Evolutionary conservation across 92 coral and sea anemone genomes (phyloP).

Genomic region (Palythoa grandiflora): DNA sequence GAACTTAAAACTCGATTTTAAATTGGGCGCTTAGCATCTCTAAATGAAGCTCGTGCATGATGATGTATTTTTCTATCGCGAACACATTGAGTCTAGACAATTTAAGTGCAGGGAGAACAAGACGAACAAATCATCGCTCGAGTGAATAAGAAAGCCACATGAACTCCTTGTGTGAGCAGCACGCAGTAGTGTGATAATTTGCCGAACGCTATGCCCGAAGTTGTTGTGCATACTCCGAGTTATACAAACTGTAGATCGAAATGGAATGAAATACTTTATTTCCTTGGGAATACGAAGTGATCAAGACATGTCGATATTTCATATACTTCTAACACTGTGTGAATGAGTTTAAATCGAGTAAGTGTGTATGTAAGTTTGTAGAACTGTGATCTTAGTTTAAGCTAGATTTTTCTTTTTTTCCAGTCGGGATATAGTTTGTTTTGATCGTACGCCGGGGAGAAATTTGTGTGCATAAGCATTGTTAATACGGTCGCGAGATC

Average conservation of each 20-base stretch:
- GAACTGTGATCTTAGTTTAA: not conserved
- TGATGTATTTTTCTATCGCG: slow-evolving; percentile 74
- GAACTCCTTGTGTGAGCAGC: slow-evolving; percentile 42
- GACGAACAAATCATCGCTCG: slow-evolving; percentile 45
- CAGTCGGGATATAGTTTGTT: slow-evolving; percentile 27
- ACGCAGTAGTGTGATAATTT: slow-evolving; percentile 34
- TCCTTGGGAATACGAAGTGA: slow-evolving; percentile 49
- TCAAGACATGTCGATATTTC: slow-evolving; percentile 54
- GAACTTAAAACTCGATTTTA: slow-evolving; percentile 14
- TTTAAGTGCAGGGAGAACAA: slow-evolving; percentile 47
- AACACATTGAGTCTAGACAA: slow-evolving; percentile 56
- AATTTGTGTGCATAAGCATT: slow-evolving; percentile 41
- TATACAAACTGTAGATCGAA: slow-evolving; percentile 44
- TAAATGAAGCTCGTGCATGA: slow-evolving; percentile 48
- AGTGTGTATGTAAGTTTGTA: slow-evolving; percentile 32
- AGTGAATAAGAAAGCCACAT: slow-evolving; percentile 44
- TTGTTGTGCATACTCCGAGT: slow-evolving; percentile 41
- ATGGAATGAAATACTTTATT: slow-evolving; percentile 47
- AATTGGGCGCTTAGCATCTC: slow-evolving; percentile 32
- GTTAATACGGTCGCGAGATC: slow-evolving; percentile 51
- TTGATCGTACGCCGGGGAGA: not conserved
- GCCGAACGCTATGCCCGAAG: slow-evolving; percentile 39
- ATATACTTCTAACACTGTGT: slow-evolving; percentile 32
- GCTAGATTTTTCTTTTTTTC: slow-evolving; percentile 1
- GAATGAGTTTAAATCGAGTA: slow-evolving; percentile 31